Base-by-base conservation (phyloP, 2,888 invertebrate species). In the Lochmaea crataegi region DNA sequence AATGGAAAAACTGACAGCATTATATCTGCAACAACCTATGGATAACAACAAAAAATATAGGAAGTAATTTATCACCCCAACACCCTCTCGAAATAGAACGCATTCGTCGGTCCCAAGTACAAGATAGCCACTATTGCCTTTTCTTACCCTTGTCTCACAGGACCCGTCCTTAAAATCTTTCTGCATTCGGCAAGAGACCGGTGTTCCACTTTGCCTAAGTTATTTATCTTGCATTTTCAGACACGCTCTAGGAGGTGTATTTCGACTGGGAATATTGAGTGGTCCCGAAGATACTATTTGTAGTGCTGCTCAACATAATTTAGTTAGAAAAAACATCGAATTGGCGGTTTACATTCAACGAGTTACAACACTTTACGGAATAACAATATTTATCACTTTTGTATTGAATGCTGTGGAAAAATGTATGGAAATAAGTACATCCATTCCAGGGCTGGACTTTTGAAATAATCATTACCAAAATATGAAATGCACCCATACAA, bases 131-230 rank as follows among this genome's bases (percentile, higher is more conserved):
- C 77, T 77, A 78, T 77, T 77, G 80, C 77, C 78, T 79, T 79
- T 80, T 77, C 76, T 78, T 79, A 72, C 77, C 78, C 75, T 76
- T 72, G 73, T 80, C 80, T 80, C 81, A 18, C 65, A 80, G 79
- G 80, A 79, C 75, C 67, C 69, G 71, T 74, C 75, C 77, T 75
- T 78, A 71, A 74, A 66, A 74, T 74, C 71, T 74, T 45, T 65
- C 60, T 67, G 65, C 65, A 65, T 74, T 68, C 71, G 75, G 72
- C 73, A 72, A 74, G 75, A 73, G 76, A 71, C 74, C 64, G 72
- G 72, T 75, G 72, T 77, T 73, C 76, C 76, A 75, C 74, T 76
- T 74, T 71, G 75, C 73, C 65, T 71, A 68, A 60, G 76, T 76
- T 77, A 79, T 79, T 78, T 76, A 77, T 78, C 77, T 77, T 65